Evolutionary conservation across 2,888 invertebrate genomes (phyloP).

Genomic region (Himalopsyche anomala): DNA sequence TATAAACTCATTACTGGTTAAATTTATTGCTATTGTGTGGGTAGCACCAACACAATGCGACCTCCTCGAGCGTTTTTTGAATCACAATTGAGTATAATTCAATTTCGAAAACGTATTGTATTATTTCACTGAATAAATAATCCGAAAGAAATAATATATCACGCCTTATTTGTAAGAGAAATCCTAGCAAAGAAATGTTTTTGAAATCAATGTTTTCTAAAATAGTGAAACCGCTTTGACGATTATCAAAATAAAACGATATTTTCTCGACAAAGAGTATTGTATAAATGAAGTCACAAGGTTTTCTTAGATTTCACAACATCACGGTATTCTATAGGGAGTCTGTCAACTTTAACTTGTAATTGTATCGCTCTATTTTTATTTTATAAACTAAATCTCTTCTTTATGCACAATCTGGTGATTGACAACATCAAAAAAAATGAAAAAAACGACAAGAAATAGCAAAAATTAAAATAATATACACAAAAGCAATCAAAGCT

Average conservation of each 20-base stretch:
- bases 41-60: slow-evolving; percentile 26
- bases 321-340: too few species aligned
- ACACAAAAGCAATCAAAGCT: too few species aligned
- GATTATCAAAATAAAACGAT: background rate
- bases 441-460: too few species aligned
- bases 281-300: too few species aligned
- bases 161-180: slow-evolving; percentile 25
- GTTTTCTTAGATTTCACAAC: too few species aligned
- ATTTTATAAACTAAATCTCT: too few species aligned
- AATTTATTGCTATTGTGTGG: slow-evolving; percentile 22
- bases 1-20: slow-evolving; percentile 9
- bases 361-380: too few species aligned
- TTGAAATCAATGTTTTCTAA: slow-evolving; percentile 14
- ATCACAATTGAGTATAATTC: slow-evolving; percentile 15
- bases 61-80: slow-evolving; percentile 19
- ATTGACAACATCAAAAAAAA: too few species aligned
- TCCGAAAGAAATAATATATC: slow-evolving; percentile 1
- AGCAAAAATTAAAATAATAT: too few species aligned
- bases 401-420: too few species aligned
- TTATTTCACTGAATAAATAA: slow-evolving; percentile 22
- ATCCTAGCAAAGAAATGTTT: background rate
- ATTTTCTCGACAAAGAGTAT: too few species aligned
- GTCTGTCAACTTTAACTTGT: too few species aligned
- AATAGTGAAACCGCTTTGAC: background rate
- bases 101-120: slow-evolving; percentile 5